phyloP scores from a whole-genome alignment of 2,888 invertebrate genomes.

The Ectobius pallidus region DNA sequence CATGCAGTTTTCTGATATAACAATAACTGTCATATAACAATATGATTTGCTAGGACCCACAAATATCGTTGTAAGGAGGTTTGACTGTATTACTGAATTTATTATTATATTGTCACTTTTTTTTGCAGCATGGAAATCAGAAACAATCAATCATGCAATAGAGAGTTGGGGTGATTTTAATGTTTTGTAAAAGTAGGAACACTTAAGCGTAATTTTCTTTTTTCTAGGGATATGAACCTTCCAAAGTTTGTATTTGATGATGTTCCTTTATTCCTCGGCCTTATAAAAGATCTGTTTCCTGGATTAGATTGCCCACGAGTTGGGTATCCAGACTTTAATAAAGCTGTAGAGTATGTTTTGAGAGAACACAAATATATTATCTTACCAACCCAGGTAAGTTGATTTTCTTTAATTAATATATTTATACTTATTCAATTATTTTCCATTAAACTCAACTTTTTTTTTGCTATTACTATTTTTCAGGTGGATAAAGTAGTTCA shows the following conservation, averaged over 20 bases:
- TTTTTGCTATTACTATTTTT: conserved; percentile 1
- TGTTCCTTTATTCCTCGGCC: conserved; percentile 85
- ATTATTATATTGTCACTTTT: too few species aligned
- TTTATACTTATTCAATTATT: background rate
- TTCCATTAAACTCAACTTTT: too few species aligned
- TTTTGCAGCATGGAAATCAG: too few species aligned
- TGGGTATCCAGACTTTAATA: conserved; percentile 85
- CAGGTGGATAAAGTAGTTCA: conserved; percentile 89
- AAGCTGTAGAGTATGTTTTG: conserved; percentile 74
- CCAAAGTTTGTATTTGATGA: conserved; percentile 94
- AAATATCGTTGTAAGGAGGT: too few species aligned
- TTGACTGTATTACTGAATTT: too few species aligned
- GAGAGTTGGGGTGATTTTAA: too few species aligned
- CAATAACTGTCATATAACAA: too few species aligned
- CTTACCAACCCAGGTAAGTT: conserved; percentile 68
- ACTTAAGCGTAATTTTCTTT: too few species aligned
- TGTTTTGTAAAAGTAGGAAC: too few species aligned
- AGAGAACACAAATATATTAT: conserved; percentile 71
- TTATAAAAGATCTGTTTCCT: conserved; percentile 89
- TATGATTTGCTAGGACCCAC: too few species aligned
- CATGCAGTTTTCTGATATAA: too few species aligned
- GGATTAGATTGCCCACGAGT: conserved; percentile 88
- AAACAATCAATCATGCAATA: too few species aligned
- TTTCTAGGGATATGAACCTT: conserved; percentile 82
- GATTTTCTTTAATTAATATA: background rate